A percentile compares a stretch with the other conserved stretches of the same genome.
Conservation (phyloP, 2,797 vertebrate genomes). For the Taenioides sp. region DNA sequence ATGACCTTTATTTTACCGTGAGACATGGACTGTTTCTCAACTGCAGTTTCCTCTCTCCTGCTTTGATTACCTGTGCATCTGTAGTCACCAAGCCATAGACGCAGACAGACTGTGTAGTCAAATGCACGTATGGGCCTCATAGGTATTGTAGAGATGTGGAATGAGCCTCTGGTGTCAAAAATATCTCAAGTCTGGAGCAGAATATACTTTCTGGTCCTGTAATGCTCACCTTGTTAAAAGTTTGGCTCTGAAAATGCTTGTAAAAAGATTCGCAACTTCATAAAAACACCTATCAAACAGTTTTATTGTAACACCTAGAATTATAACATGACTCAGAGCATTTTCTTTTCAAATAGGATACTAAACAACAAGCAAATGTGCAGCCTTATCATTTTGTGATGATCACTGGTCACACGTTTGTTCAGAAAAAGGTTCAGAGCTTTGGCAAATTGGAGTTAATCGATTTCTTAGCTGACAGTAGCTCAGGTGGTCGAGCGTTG, state of each 20-base stretch:
- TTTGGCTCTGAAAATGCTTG: conserved; percentile 2
- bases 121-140: conserved; percentile 26
- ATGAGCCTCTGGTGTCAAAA: conserved; percentile 10
- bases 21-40: conserved; percentile 67
- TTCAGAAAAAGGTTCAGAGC: background rate
- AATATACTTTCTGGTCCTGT: conserved; percentile 1
- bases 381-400: conserved; percentile 12
- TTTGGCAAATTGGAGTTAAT: background rate
- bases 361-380: background rate
- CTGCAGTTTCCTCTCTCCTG: conserved; percentile 50
- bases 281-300: conserved; percentile 9
- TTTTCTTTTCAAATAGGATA: background rate
- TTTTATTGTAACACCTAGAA: conserved; percentile 18
- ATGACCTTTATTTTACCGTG: conserved; percentile 75
- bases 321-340: conserved; percentile 21
- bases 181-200: conserved; percentile 10
- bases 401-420: background rate
- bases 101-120: conserved; percentile 21
- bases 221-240: conserved; percentile 14
- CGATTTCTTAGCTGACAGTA: too few relatives aligned
- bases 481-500: too few relatives aligned
- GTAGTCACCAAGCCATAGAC: conserved; percentile 38
- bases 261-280: conserved; percentile 5
- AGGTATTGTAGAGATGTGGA: conserved; percentile 28
- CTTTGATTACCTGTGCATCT: conserved; percentile 64